phyloP scores from a whole-genome alignment of 2,888 invertebrate species.

The Galerucella pusilla region DNA sequence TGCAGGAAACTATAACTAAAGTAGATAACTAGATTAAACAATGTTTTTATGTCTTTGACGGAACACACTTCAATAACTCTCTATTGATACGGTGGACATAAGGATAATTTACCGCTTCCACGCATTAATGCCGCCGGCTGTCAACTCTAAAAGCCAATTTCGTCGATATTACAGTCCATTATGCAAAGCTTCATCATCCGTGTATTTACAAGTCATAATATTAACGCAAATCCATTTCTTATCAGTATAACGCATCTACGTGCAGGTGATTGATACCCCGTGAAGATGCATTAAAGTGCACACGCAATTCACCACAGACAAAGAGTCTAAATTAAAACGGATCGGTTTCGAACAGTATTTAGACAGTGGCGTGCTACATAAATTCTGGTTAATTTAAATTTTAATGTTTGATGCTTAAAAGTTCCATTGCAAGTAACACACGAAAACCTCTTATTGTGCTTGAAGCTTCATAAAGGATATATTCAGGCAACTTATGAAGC shows the following conservation, averaged over 20 bases:
- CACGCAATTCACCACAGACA: constrained; percentile 11
- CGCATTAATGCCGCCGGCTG: constrained; percentile 15
- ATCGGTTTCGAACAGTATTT: constrained; percentile 2
- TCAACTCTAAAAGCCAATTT: constrained; percentile 25
- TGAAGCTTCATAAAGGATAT: too few species aligned
- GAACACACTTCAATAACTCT: not conserved
- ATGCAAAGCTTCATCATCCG: constrained; percentile 18
- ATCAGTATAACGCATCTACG: constrained; percentile 14
- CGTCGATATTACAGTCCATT: constrained; percentile 24
- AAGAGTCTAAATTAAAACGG: constrained; percentile 13
- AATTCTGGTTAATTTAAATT: not conserved
- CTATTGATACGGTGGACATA: not conserved
- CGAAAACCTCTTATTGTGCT: too few species aligned
- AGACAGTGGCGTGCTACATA: not conserved
- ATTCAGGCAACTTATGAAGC: too few species aligned
- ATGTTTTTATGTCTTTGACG: not conserved
- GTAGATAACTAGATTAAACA: not conserved
- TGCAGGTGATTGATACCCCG: constrained; percentile 24
- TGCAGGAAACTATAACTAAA: too few species aligned
- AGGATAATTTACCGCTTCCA: constrained; percentile 8
- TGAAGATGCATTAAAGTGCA: constrained; percentile 21
- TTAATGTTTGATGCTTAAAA: too few species aligned
- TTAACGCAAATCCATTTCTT: constrained; percentile 27
- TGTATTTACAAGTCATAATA: constrained; percentile 29
- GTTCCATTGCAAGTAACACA: too few species aligned